Percentiles rank a stretch among this genome's conserved stretches.
phyloP scores from a whole-genome alignment of 2,888 invertebrate genomes.

The Amblyteles armatorius region DNA sequence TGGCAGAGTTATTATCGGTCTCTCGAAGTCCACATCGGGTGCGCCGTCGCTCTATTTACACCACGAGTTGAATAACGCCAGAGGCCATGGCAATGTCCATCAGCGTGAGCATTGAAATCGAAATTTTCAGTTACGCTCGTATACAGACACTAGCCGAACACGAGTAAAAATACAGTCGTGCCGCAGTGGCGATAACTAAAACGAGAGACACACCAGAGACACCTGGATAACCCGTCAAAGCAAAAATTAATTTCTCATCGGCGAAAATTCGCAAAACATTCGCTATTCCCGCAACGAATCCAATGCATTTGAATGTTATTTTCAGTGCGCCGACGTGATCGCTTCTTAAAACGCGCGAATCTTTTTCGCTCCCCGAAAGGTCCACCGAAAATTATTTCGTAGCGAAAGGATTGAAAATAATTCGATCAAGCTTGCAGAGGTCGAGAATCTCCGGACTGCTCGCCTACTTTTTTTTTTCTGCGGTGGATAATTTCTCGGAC shows the following conservation, averaged over 20 bases:
- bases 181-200: slow-evolving; percentile 53
- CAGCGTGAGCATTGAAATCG: slow-evolving; percentile 40
- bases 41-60: slow-evolving; percentile 42
- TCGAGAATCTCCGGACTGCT: not conserved
- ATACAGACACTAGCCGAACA: not conserved
- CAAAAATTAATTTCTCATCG: slow-evolving; percentile 20
- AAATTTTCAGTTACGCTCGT: slow-evolving; percentile 19
- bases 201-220: slow-evolving; percentile 15
- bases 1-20: slow-evolving; percentile 52
- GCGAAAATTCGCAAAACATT: not conserved
- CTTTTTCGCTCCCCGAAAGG: not conserved
- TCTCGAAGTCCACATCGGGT: slow-evolving; percentile 25
- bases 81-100: slow-evolving; percentile 14
- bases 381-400: not conserved
- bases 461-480: not conserved
- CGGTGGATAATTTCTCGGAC: slow-evolving; percentile 25
- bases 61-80: slow-evolving; percentile 16
- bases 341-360: not conserved
- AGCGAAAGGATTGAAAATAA: slow-evolving; percentile 21
- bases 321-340: not conserved
- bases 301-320: not conserved
- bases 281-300: not conserved
- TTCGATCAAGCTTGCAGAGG: not conserved
- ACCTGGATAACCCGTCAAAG: not conserved
- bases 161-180: slow-evolving; percentile 52